Base-by-base conservation (phyloP, 2,888 invertebrate species). In the Catotricha subobsoleta region DNA sequence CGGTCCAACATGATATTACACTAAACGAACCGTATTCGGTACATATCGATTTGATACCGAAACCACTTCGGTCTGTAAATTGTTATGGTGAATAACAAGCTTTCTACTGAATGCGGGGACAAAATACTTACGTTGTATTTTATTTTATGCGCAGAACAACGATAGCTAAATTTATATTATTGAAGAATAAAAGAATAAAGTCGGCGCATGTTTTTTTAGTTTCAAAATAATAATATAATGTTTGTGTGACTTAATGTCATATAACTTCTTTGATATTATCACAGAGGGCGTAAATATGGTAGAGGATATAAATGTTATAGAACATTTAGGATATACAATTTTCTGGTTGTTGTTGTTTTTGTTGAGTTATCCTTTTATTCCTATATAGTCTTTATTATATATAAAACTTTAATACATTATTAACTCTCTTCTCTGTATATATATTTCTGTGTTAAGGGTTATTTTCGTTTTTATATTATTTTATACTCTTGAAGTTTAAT, bases 101-200 rank as follows among this genome's bases (percentile, higher is more conserved):
- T 47, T 47, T 46, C 44, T 47, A 46, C 40, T 35, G 23, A 34
- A 30, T 45, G 42, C 43, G 27, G 42, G 42, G 44, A 43, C 34
- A 44, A 41, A 45, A 43, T 40, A 43, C 38, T 42, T 39, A 28
- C 36, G 36, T 41, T 41, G 35, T 38, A 44, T 45, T 44, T 44
- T 45, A 44, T 48, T 46, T 46, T 46, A 48, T 48, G 48, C 47
- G 48, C 48, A 47, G 43, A 45, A 44, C 44, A 42, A 44, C 42
- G 43, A 44, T 35, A 21, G 39, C 41, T 36, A 37, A 30, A 41
- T 34, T 38, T 31, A 41, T 27, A 25, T 29, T 37, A 36, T 25
- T 31, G 34, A 41, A 15, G 37, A 15, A 34, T 27, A 31, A 27
- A 36, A 42, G 41, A 47, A 46, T 44, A 40, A 44, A 48, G 45